phyloP scores from a whole-genome alignment of 2,113 vertebrate species.

The Syngnathus typhle region DNA sequence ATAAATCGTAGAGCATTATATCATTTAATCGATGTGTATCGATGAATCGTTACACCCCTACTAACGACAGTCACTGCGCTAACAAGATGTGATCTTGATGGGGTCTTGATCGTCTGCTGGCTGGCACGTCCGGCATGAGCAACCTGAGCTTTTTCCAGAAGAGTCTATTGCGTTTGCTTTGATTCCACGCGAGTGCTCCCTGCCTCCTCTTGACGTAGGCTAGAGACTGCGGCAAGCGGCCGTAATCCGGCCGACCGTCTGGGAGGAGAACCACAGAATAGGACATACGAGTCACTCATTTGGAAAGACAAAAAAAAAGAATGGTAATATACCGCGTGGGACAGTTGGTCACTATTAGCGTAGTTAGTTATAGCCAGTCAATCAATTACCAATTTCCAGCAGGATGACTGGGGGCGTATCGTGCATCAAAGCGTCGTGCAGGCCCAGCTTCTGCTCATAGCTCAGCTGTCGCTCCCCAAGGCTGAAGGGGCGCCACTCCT shows the following conservation, averaged over 20 bases:
- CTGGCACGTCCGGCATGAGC: conserved; percentile 69
- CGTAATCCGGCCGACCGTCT: conserved; percentile 66
- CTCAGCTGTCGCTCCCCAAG: conserved; percentile 34
- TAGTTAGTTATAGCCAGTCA: not conserved
- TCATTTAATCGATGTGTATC: too few relatives aligned
- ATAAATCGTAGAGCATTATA: too few relatives aligned
- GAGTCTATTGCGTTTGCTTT: conserved; percentile 45
- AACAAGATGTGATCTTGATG: not conserved
- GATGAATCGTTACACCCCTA: too few relatives aligned
- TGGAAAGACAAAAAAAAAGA: not conserved
- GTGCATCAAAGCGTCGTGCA: conserved; percentile 76
- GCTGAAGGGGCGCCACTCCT: not conserved
- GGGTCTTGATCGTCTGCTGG: not conserved
- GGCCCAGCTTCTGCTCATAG: conserved; percentile 74
- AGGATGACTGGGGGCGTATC: conserved; percentile 76
- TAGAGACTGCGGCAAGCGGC: conserved; percentile 75
- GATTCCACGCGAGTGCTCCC: conserved; percentile 75
- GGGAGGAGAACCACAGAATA: conserved; percentile 14
- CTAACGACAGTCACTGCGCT: too few relatives aligned
- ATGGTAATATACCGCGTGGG: too few relatives aligned
- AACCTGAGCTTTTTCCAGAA: conserved; percentile 85
- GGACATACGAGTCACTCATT: not conserved
- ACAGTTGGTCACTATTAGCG: too few relatives aligned
- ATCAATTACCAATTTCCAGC: conserved; percentile 68
- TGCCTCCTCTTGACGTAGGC: conserved; percentile 77